phyloP scores from a whole-genome alignment of 1,140 invertebrate genomes.

The Chrysoperla carnea region DNA sequence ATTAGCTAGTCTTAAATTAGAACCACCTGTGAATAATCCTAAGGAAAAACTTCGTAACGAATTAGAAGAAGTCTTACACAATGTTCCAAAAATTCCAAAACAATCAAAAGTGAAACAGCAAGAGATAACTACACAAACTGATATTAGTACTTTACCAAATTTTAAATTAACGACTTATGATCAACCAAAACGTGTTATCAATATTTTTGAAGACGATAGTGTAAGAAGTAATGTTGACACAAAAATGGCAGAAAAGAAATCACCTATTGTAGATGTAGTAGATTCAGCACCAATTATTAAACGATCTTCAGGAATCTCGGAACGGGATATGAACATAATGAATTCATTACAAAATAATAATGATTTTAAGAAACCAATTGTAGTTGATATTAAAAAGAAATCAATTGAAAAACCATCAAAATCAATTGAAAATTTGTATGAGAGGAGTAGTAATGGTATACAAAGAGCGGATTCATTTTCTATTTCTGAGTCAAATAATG shows the following conservation, averaged over 20 bases:
- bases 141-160: slow-evolving; percentile 15
- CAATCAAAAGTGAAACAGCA: background rate
- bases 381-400: too few relatives aligned
- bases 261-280: too few relatives aligned
- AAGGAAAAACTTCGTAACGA: background rate
- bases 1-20: slow-evolving; percentile 18
- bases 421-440: too few relatives aligned
- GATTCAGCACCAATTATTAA: too few relatives aligned
- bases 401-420: too few relatives aligned
- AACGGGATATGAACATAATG: too few relatives aligned
- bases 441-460: background rate
- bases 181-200: slow-evolving; percentile 19
- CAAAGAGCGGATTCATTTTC: slow-evolving; percentile 15
- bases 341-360: too few relatives aligned
- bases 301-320: too few relatives aligned
- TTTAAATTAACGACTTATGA: slow-evolving; percentile 23
- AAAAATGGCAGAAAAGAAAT: background rate
- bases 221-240: slow-evolving; percentile 16
- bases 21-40: background rate
- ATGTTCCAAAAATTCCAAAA: background rate
- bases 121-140: slow-evolving; percentile 3
- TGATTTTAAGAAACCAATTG: too few relatives aligned
- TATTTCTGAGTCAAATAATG: slow-evolving; percentile 5
- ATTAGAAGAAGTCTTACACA: background rate
- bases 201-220: slow-evolving; percentile 23